Conservation (phyloP, 1,140 invertebrate genomes). For the Pseudobourletiella spinata region DNA sequence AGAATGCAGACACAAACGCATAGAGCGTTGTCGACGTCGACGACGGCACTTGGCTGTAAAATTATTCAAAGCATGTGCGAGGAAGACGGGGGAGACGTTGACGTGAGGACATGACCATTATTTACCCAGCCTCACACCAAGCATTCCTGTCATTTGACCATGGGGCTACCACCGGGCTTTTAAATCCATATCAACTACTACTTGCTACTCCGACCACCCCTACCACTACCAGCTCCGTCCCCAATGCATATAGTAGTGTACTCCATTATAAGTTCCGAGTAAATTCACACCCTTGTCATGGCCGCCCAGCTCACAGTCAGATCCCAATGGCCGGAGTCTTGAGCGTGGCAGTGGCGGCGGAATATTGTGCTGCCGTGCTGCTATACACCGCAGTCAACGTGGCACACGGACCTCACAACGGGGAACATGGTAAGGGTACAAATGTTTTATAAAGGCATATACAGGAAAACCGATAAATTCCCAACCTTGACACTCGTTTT, state of each 20-base stretch:
- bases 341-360: neutral
- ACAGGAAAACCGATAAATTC: neutral
- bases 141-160: neutral
- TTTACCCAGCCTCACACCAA: neutral
- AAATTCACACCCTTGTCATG: neutral
- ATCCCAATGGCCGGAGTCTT: neutral
- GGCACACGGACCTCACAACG: neutral
- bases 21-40: too few species aligned
- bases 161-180: too few species aligned
- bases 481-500: neutral
- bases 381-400: neutral
- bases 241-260: neutral
- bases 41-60: neutral
- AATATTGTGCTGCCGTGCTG: neutral
- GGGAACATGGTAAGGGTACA: neutral
- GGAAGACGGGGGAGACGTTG: neutral
- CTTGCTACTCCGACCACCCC: neutral
- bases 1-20: too few species aligned
- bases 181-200: too few species aligned
- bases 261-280: neutral
- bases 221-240: neutral
- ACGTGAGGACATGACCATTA: slow-evolving; percentile 4
- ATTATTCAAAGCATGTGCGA: neutral
- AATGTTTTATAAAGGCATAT: slow-evolving; percentile 3
- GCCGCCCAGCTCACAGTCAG: neutral